phyloP scores from a whole-genome alignment of 2,113 vertebrate species.

The Telmatochromis brachygnathus region DNA sequence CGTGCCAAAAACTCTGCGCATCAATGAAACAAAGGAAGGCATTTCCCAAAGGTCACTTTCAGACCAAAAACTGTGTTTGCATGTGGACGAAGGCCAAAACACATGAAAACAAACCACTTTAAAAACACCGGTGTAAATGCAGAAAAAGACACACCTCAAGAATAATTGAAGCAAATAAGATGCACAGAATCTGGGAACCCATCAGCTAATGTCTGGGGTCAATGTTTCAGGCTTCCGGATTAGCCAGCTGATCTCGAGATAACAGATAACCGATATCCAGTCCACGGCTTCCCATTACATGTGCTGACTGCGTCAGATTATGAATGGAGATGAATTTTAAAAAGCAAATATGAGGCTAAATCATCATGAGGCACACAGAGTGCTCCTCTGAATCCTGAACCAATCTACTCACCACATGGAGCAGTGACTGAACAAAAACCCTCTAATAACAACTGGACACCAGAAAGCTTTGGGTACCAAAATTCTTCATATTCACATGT shows the following conservation, averaged over 20 bases:
- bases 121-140: not conserved
- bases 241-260: not conserved
- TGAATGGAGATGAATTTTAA: not conserved
- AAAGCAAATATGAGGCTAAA: not conserved
- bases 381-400: not conserved
- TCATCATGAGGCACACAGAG: rapidly evolving
- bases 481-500: not conserved
- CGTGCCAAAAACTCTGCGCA: not conserved
- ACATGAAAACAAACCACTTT: rapidly evolving
- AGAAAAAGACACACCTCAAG: not conserved
- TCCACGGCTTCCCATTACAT: not conserved
- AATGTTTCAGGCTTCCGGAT: not conserved
- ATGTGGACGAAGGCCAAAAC: not conserved
- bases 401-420: not conserved
- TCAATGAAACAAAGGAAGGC: not conserved
- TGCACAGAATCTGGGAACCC: not conserved
- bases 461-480: not conserved
- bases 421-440: not conserved
- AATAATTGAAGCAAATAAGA: not conserved
- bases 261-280: not conserved
- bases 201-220: not conserved
- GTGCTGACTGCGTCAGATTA: not conserved
- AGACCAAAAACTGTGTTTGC: not conserved
- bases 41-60: not conserved
- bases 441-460: not conserved